Conservation (phyloP, 2,888 invertebrate species). For the Myathropa florea region DNA sequence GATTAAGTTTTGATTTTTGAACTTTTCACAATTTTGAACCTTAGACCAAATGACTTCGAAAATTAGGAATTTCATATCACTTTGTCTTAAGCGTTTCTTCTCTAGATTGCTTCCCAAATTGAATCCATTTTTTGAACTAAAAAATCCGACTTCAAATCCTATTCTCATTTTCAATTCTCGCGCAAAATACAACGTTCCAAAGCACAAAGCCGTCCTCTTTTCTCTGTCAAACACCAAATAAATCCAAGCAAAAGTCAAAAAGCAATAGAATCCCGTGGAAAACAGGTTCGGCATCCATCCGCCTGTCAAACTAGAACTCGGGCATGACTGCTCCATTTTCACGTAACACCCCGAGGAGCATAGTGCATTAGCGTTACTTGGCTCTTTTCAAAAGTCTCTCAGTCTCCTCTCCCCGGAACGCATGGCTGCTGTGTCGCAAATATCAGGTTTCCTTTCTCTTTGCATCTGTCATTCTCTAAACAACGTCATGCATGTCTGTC, state of each 20-base stretch:
- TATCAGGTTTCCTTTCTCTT: slow-evolving; percentile 63
- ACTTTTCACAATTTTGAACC: no score
- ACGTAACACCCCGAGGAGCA: slow-evolving; percentile 7
- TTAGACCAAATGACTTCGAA: no score
- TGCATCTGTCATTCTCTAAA: background rate
- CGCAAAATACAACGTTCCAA: no score
- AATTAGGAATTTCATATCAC: no score
- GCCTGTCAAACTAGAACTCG: background rate
- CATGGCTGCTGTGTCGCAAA: slow-evolving; percentile 42
- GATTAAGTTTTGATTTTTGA: no score
- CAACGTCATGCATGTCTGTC: background rate
- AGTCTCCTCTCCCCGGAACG: slow-evolving; percentile 13
- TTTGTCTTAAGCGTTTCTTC: no score
- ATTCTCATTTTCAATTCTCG: no score
- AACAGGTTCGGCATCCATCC: background rate
- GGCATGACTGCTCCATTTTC: slow-evolving; percentile 25
- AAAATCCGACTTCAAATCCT: no score
- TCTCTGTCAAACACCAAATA: background rate
- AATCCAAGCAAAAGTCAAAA: background rate
- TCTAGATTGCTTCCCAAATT: no score
- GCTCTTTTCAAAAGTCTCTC: background rate
- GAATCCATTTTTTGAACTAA: no score
- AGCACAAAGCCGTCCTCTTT: no score
- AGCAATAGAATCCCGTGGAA: background rate
- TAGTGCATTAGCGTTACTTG: background rate